Percentiles rank a stretch among this genome's conserved stretches.
Conservation (phyloP, 1,140 invertebrate species). For the Chrysomallon squamiferum region DNA sequence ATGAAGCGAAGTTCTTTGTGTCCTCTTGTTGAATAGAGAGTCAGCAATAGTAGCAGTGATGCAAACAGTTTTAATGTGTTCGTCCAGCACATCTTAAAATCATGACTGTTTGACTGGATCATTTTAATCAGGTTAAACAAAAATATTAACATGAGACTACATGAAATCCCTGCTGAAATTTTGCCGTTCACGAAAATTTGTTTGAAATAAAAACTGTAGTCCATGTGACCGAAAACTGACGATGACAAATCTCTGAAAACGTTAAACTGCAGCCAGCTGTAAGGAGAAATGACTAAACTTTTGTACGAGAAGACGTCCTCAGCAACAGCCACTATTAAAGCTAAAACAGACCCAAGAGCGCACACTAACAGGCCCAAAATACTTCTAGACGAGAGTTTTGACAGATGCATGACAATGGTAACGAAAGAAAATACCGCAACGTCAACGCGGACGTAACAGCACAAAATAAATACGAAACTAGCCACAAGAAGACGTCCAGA, state of each 20-base stretch:
- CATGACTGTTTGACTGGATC: too few relatives aligned
- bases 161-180: too few relatives aligned
- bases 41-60: conserved; percentile 44
- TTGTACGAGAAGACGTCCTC: conserved; percentile 43
- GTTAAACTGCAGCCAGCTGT: conserved; percentile 52
- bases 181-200: background rate
- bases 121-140: too few relatives aligned
- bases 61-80: conserved; percentile 30
- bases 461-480: conserved; percentile 11
- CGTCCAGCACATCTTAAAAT: too few relatives aligned
- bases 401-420: background rate
- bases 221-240: conserved; percentile 30
- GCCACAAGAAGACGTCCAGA: background rate
- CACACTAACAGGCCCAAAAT: background rate
- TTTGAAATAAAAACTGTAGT: background rate
- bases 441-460: conserved; percentile 12
- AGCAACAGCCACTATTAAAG: conserved; percentile 21
- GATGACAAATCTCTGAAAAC: conserved; percentile 25
- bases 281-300: conserved; percentile 37
- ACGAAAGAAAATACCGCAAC: conserved; percentile 1
- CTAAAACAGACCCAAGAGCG: conserved; percentile 4
- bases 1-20: conserved; percentile 54
- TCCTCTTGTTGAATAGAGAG: conserved; percentile 36
- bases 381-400: too few relatives aligned
- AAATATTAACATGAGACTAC: too few relatives aligned